Conservation (phyloP, 2,888 invertebrate species). For the Bombyx huttoni region DNA sequence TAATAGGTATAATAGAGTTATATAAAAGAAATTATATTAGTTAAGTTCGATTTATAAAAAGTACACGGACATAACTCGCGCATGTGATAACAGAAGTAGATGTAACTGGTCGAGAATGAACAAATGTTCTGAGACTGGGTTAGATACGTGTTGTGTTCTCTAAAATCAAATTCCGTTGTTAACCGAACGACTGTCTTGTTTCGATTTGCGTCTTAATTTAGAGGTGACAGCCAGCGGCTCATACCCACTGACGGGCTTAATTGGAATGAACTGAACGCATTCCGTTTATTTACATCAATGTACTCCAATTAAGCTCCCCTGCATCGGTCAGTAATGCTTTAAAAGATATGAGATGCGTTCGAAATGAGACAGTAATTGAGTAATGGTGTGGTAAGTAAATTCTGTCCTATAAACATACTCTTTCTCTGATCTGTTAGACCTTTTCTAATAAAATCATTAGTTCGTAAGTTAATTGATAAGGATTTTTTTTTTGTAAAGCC, state of each 20-base stretch:
- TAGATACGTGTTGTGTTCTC: not conserved
- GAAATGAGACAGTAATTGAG: not conserved
- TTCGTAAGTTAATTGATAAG: not conserved
- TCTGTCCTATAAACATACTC: not conserved
- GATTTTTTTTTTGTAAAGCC: not conserved
- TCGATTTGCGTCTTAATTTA: not conserved
- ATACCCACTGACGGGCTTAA: no score
- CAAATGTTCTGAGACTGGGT: not conserved
- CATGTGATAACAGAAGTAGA: not conserved
- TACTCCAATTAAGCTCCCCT: no score
- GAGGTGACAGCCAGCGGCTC: not conserved
- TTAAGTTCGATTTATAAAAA: not conserved
- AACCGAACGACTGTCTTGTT: not conserved
- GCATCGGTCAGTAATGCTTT: no score
- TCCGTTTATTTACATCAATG: no score
- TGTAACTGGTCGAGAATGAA: not conserved
- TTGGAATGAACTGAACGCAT: no score
- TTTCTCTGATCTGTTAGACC: not conserved
- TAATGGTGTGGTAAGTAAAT: not conserved
- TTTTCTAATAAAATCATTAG: not conserved
- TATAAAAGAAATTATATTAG: no score
- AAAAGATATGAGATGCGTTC: no score
- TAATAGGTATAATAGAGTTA: no score
- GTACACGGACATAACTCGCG: not conserved
- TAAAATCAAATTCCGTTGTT: not conserved